phyloP scores from a whole-genome alignment of 30 jellyfish, hydroid and myxozoan species.

The Catostylus mosaicus region DNA sequence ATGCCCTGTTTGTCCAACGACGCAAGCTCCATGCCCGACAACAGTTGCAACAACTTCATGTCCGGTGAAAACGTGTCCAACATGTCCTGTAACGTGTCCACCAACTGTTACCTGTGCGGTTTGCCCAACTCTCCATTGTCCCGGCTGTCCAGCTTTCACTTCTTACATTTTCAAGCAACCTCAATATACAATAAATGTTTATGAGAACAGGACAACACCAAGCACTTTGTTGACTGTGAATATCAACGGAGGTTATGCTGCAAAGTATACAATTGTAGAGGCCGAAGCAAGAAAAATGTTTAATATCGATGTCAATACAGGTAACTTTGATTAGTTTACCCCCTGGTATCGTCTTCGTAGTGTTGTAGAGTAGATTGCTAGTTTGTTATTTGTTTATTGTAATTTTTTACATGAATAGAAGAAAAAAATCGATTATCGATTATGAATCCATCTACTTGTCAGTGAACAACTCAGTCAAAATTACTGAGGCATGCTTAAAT shows the following conservation, averaged over 20 bases:
- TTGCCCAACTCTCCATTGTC: constrained; percentile 70
- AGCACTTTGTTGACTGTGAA: constrained; percentile 39
- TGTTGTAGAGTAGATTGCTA: too few relatives aligned
- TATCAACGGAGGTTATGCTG: constrained; percentile 45
- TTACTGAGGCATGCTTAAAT: too few relatives aligned
- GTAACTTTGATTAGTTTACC: constrained; percentile 8
- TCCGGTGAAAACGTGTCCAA: constrained; percentile 69
- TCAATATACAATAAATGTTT: constrained; percentile 40
- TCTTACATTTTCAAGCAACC: constrained; percentile 54
- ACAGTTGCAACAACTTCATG: constrained; percentile 56
- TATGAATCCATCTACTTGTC: too few relatives aligned
- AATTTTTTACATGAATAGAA: too few relatives aligned
- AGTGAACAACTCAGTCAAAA: too few relatives aligned
- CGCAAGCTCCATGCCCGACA: constrained; percentile 68
- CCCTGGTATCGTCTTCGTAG: too few relatives aligned
- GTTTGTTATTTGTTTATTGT: too few relatives aligned
- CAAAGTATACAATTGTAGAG: constrained; percentile 65
- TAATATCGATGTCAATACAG: constrained; percentile 55
- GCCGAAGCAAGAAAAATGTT: constrained; percentile 35
- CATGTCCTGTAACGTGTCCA: constrained; percentile 60
- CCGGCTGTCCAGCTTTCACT: constrained; percentile 50
- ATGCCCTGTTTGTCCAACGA: constrained; percentile 74
- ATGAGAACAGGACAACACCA: constrained; percentile 58
- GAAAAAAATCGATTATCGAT: too few relatives aligned
- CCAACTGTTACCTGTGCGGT: constrained; percentile 65